Percentiles rank a stretch among this genome's conserved stretches.
Conservation (phyloP, 2,113 vertebrate species). For the Irena cyanogastra region DNA sequence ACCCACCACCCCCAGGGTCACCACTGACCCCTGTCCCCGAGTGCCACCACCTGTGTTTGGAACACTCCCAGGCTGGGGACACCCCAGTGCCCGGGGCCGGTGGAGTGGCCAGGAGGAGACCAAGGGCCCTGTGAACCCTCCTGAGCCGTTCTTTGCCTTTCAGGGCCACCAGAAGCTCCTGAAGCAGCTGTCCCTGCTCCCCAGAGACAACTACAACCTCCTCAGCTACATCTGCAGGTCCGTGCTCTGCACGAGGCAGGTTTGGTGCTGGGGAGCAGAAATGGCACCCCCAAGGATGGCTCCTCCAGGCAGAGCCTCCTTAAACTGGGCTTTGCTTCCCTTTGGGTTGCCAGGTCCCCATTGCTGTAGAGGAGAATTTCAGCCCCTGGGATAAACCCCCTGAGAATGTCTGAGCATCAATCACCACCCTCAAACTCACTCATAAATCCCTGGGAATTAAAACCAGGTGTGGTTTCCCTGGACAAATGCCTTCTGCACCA, state of each 20-base stretch:
- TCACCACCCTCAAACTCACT: neutral
- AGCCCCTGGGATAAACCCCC: neutral
- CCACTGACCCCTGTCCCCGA: neutral
- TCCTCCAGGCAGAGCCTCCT: neutral
- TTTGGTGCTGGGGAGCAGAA: neutral
- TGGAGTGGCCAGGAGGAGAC: neutral
- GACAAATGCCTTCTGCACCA: neutral
- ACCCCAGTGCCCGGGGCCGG: neutral
- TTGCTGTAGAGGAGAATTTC: neutral
- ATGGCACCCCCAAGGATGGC: neutral
- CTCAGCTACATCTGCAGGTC: constrained; percentile 94
- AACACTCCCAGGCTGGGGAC: neutral
- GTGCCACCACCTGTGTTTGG: neutral
- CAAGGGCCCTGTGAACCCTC: neutral
- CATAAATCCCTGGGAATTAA: neutral
- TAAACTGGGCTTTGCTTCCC: neutral
- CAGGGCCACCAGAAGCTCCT: constrained; percentile 83
- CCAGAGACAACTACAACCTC: constrained; percentile 89
- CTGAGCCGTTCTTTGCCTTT: neutral
- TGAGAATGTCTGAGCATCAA: neutral
- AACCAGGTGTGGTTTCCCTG: neutral
- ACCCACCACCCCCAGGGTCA: neutral
- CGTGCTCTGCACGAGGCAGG: neutral
- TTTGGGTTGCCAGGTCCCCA: rapidly evolving
- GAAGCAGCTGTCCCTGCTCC: constrained; percentile 85